A percentile compares a stretch with the other conserved stretches of the same genome.
phyloP scores from a whole-genome alignment of 1,140 invertebrate genomes.

The Microvelia longipes region DNA sequence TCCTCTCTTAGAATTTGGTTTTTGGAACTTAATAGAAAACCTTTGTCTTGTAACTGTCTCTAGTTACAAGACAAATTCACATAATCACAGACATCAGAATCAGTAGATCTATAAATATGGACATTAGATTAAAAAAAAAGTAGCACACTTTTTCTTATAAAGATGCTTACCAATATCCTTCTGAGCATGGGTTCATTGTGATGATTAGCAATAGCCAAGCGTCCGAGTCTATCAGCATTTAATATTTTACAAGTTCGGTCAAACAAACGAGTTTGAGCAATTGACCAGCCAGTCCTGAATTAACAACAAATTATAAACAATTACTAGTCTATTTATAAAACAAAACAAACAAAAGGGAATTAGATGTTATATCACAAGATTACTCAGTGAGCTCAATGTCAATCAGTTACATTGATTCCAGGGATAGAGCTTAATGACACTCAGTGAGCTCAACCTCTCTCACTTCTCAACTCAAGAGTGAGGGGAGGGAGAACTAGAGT shows the following conservation, averaged over 20 bases:
- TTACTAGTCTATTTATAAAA: background rate
- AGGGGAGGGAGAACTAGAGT: too few species aligned
- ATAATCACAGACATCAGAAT: too few species aligned
- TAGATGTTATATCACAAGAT: too few species aligned
- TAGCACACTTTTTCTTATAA: too few species aligned
- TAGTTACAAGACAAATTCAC: too few species aligned
- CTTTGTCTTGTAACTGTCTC: too few species aligned
- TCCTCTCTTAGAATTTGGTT: too few species aligned
- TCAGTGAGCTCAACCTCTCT: background rate
- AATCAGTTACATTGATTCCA: background rate
- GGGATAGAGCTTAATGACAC: background rate
- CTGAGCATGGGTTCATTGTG: conserved; percentile 1
- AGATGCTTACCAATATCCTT: background rate
- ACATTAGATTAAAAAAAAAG: too few species aligned
- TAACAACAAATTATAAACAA: background rate
- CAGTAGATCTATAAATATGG: too few species aligned
- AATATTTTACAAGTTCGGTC: background rate
- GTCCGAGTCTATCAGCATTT: background rate
- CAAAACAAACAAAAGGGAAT: too few species aligned
- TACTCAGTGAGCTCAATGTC: background rate
- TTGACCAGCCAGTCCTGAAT: background rate
- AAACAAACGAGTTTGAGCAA: background rate
- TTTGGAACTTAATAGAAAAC: too few species aligned
- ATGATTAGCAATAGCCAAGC: background rate
- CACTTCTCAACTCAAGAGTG: background rate